Base-by-base conservation (phyloP, 1,140 invertebrate genomes). In the Mamestra configurata region DNA sequence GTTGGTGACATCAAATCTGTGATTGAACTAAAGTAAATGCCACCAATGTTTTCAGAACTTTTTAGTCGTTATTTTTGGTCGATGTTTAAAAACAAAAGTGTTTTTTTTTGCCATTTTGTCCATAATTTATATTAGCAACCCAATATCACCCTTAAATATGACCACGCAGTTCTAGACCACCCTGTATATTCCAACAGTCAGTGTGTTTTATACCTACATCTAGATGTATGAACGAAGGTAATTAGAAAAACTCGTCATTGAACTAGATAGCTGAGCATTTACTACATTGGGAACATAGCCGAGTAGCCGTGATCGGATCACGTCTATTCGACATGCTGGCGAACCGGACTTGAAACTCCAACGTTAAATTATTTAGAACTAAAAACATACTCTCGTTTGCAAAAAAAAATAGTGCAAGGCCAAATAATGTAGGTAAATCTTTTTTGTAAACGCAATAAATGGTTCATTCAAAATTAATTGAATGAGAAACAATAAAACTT, bases 191-290 rank as follows among this genome's bases (percentile, higher is more conserved):
- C 5, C 35, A 24, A 61, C 51, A 51, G 57, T 46, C 13, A 46
- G 18, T 40, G 27, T 61, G 15, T 49, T 31, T 31, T n/a, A 11
- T 40, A 11, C 0, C 3, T 40, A 40, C 11, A n/a, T 13, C 31
- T 24, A n/a, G 24, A 20, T 64, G 46, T 66, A 37, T 77, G n/a
- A 24, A 37, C 37, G 43, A 68, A 77, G 59, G 43, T 77, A 68
- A 77, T 77, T 66, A 77, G 75, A 77, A 53, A 66, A 66, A 53
- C 10, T 24, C 27, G 75, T 77, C 75, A 77, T 77, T 77, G 75
- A 68, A 77, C 75, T 68, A 77, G 75, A 77, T 79, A 51, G 59
- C 40, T 46, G 15, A 64, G 57, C 57, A 46, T 64, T 61, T 64
- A 46, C 37, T 49, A 61, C 72, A 61, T 35, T 46, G 72, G 40